Evolutionary conservation across 2,888 invertebrate species (phyloP).

Genomic region (Drepanosiphum platanoidis): DNA sequence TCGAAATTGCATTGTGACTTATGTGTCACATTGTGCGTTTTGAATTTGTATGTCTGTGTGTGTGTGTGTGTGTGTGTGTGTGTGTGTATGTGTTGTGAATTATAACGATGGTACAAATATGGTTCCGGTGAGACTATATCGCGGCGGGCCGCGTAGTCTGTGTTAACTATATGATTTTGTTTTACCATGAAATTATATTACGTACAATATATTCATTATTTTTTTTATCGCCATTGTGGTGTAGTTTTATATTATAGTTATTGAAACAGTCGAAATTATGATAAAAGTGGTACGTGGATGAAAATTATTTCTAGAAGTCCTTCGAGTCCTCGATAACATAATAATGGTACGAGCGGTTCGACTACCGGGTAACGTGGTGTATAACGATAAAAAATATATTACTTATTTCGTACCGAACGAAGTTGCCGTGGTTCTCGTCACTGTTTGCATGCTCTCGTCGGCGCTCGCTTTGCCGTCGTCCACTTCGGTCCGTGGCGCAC

Average conservation of each 20-base stretch:
- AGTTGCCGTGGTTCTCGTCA: not conserved
- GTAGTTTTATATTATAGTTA: not conserved
- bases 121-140: constrained; percentile 53
- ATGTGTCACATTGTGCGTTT: not conserved
- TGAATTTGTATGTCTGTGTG: not conserved
- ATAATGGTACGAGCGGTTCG: not conserved
- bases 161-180: not conserved
- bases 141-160: constrained; percentile 6
- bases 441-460: not conserved
- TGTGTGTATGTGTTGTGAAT: not conserved
- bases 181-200: not conserved
- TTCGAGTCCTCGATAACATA: no score
- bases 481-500: no score
- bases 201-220: not conserved
- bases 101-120: constrained; percentile 36
- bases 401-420: constrained; percentile 3
- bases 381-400: not conserved
- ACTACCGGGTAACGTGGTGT: not conserved
- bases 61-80: not conserved
- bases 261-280: not conserved
- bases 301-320: not conserved
- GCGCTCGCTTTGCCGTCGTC: not conserved
- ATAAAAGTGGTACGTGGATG: not conserved
- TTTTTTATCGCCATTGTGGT: not conserved
- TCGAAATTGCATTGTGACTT: not conserved